Evolutionary conservation across 2,888 invertebrate species (phyloP).

Genomic region (Thumatha senex): DNA sequence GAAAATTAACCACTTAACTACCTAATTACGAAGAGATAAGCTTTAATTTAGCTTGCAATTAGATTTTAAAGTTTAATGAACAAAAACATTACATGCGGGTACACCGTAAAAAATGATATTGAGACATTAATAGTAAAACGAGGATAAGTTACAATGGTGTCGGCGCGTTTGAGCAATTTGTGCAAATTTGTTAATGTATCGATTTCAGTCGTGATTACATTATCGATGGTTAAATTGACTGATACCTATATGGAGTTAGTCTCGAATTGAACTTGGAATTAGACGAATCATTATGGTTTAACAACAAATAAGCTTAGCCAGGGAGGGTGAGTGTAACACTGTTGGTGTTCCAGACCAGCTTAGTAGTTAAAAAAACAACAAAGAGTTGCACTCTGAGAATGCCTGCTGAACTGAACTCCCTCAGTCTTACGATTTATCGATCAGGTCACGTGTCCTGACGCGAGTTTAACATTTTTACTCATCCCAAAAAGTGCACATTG

Average conservation of each 20-base stretch:
- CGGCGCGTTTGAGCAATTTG: conserved; percentile 1
- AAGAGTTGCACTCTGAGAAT: too few species aligned
- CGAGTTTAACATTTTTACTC: too few species aligned
- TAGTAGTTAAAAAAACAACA: too few species aligned
- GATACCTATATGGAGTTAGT: background rate
- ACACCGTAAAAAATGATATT: conserved; percentile 17
- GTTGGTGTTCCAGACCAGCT: too few species aligned
- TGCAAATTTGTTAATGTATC: background rate
- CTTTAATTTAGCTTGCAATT: background rate
- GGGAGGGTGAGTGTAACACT: too few species aligned
- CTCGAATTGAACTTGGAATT: background rate
- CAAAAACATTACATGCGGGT: conserved; percentile 18
- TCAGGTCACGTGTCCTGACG: too few species aligned
- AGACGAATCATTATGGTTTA: too few species aligned
- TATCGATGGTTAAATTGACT: background rate
- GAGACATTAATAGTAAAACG: conserved; percentile 14
- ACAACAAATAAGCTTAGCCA: too few species aligned
- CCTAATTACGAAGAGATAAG: conserved; percentile 12
- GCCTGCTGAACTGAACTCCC: too few species aligned
- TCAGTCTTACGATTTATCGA: too few species aligned
- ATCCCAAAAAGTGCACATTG: too few species aligned
- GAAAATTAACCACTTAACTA: conserved; percentile 10
- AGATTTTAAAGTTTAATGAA: background rate
- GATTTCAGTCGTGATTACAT: background rate
- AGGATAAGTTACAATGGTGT: conserved; percentile 1